Percentiles rank a stretch among this genome's conserved stretches.
These are phyloP conservation scores for Zaprionus lineosus DNA, from an alignment of 2,888 invertebrate species.

Conservation along the genomic window DNA sequence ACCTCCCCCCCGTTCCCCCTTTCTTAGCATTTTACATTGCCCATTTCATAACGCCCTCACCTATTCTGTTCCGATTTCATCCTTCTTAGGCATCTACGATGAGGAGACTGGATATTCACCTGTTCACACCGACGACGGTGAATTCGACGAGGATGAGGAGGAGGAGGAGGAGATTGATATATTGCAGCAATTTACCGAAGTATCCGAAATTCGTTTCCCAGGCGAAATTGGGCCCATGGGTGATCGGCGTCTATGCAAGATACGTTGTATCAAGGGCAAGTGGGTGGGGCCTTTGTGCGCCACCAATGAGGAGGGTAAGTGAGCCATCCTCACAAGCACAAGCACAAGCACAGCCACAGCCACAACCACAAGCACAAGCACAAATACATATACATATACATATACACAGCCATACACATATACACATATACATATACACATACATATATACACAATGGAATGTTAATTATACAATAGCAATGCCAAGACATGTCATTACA, in stretches of 20 bases:
- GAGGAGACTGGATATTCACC: conserved; percentile 82
- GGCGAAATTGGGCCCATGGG: conserved; percentile 89
- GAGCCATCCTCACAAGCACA: conserved; percentile 52
- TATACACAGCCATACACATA: conserved; percentile 25
- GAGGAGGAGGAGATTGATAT: conserved; percentile 82
- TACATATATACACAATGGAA: conserved; percentile 39
- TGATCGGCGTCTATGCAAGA: conserved; percentile 90
- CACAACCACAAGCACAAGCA: conserved; percentile 25
- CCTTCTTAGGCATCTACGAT: conserved; percentile 77
- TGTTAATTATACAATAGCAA: conserved; percentile 48
- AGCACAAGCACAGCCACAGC: conserved; percentile 14
- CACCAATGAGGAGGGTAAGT: conserved; percentile 87
- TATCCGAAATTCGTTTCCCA: conserved; percentile 85
- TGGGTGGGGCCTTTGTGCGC: conserved; percentile 93
- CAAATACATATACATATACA: conserved; percentile 28
- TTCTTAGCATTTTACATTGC: conserved; percentile 72
- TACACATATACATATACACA: conserved; percentile 28
- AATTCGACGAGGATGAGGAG: conserved; percentile 81
- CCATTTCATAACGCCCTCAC: conserved; percentile 76
- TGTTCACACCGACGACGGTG: conserved; percentile 80
- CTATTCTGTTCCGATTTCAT: conserved; percentile 67
- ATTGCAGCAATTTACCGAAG: conserved; percentile 82
- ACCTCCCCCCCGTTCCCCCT: conserved; percentile 45
- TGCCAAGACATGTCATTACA: conserved; percentile 15
- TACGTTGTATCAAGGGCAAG: conserved; percentile 92